Evolutionary conservation across 2,113 vertebrate genomes (phyloP), one percentile per base, ranked within the genome.

Genomic region (Verasper variegatus): DNA sequence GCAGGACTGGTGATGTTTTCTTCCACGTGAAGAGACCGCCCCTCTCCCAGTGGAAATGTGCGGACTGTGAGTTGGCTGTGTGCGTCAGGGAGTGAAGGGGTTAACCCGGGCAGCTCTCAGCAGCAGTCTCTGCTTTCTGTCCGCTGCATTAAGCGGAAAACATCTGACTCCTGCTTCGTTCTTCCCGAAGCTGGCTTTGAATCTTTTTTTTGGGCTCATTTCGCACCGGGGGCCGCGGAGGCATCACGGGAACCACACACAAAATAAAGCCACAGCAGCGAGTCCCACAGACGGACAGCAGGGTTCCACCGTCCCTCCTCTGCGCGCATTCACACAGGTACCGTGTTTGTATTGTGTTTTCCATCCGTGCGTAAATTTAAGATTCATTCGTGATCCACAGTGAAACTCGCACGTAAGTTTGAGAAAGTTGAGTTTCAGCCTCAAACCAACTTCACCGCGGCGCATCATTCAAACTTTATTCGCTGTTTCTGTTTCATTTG

Each of bases 131-230:
- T 94, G 26, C 37, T 86, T 4, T 94, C 95, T n/a, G 92, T 91
- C 86, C 87, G 72, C 49, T 87, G 92, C 69, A 37, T 76, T 93
- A 72, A 87, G 94, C 94, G 94, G 95, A 95, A 95, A 96, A 94
- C 93, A 93, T 94, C 95, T 95, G 94, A 95, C 95, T 95, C 90
- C 93, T 94, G 93, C 92, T 68, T 92, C 92, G 88, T 70, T 91
- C 86, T 94, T 31, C 31, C 90, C 92, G 91, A 91, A 87, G 94
- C 95, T 77, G 84, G 64, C 76, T 71, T 82, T 81, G 68, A 78
- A 47, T 71, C 21, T 35, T 55, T 13, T 31, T 31, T 7, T 31
- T 7, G 24, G 7, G 37, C 35, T 80, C 55, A 57, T 17, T 77
- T 67, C n/a, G 58, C 24, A 61, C 71, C 78, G 27, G 63, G 63